phyloP scores from a whole-genome alignment of 1,140 invertebrate genomes.

The Ceratitis capitata region DNA sequence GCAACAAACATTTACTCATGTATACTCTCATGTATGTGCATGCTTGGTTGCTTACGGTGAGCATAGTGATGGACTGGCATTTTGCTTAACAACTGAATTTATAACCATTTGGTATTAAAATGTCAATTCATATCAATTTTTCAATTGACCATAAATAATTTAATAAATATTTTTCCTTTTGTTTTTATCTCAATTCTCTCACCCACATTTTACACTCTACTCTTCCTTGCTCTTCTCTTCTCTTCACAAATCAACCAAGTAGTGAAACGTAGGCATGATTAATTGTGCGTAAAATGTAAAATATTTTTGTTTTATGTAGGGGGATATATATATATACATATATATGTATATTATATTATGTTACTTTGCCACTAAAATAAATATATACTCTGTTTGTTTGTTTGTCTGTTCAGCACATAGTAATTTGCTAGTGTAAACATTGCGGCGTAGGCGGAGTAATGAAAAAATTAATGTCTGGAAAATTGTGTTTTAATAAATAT shows the following conservation, averaged over 20 bases:
- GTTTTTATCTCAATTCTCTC: not conserved
- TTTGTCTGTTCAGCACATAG: not conserved
- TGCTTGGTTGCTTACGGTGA: not conserved
- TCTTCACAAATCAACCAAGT: too few species aligned
- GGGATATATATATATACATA: not conserved
- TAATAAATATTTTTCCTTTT: not conserved
- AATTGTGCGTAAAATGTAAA: not conserved
- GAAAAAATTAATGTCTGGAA: not conserved
- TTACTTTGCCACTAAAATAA: not conserved
- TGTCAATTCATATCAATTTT: constrained; percentile 12
- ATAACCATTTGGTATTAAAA: constrained; percentile 10
- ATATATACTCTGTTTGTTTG: not conserved
- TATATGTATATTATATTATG: not conserved
- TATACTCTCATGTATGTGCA: not conserved
- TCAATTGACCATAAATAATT: constrained; percentile 8
- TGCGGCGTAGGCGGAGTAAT: not conserved
- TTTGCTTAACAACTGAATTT: not conserved
- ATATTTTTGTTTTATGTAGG: not conserved
- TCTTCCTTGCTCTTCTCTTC: too few species aligned
- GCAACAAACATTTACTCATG: not conserved
- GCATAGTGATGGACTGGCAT: too few species aligned
- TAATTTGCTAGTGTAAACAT: not conserved
- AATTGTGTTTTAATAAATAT: not conserved
- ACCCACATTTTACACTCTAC: not conserved
- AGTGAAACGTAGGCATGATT: not conserved